Percentiles rank a stretch among this genome's conserved stretches.
Conservation (phyloP, 2,888 invertebrate genomes). For the Ecdyonurus torrentis region DNA sequence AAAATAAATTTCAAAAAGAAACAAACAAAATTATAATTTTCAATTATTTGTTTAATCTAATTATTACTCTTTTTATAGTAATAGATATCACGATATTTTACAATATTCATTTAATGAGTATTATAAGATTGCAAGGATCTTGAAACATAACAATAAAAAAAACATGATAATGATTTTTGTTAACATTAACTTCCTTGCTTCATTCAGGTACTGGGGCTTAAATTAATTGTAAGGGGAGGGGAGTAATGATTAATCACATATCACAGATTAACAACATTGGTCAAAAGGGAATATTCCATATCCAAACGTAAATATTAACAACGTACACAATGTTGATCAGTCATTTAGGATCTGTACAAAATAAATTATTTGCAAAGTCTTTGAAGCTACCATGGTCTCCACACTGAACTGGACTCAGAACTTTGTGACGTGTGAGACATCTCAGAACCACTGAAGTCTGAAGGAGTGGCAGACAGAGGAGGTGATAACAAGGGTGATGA, state of each 20-base stretch:
- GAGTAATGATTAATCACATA: neutral
- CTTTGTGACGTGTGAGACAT: neutral
- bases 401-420: neutral
- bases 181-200: too few species aligned
- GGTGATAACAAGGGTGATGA: neutral
- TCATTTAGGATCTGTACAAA: neutral
- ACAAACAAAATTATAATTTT: neutral
- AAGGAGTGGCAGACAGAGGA: neutral
- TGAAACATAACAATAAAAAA: neutral
- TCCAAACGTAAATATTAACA: too few species aligned
- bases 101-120: neutral
- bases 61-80: neutral
- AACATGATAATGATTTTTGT: too few species aligned
- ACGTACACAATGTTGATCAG: neutral
- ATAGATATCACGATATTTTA: neutral
- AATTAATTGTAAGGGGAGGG: neutral
- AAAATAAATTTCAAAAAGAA: too few species aligned
- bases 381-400: conserved; percentile 7
- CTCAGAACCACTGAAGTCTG: neutral
- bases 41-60: neutral
- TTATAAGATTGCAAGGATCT: neutral
- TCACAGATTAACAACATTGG: neutral
- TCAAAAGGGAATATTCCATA: too few species aligned
- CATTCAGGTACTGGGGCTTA: too few species aligned
- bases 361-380: neutral